Conservation (phyloP, 2,113 vertebrate genomes). For the Siniperca knerii region DNA sequence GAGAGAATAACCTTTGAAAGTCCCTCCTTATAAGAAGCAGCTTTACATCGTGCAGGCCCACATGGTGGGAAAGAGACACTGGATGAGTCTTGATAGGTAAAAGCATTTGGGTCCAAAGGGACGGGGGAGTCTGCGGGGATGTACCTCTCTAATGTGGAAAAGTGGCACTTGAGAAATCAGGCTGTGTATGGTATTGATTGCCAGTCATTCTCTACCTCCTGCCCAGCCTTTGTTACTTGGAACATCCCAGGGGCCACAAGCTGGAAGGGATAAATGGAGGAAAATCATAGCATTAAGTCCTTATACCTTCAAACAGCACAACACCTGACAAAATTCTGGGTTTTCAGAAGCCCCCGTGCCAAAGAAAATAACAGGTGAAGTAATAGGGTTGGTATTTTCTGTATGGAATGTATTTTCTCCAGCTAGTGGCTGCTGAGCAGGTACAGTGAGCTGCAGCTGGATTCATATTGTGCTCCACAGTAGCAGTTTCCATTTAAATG, state of each 20-base stretch:
- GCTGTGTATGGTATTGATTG: conserved; percentile 62
- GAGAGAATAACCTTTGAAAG: conserved; percentile 49
- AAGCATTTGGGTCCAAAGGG: conserved; percentile 42
- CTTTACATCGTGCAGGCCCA: conserved; percentile 1
- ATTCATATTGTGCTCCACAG: too few species aligned
- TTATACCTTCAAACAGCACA: conserved; percentile 13
- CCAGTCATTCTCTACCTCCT: conserved; percentile 47
- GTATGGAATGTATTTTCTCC: neutral
- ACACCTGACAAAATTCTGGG: conserved; percentile 7
- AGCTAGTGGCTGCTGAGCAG: neutral
- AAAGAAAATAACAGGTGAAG: conserved; percentile 19
- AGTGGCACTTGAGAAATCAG: conserved; percentile 62
- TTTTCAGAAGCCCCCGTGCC: neutral
- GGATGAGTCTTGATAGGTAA: conserved; percentile 48
- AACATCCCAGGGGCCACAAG: conserved; percentile 39
- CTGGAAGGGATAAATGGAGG: conserved; percentile 37
- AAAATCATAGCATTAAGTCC: conserved; percentile 36
- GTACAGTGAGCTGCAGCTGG: neutral
- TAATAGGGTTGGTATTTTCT: neutral
- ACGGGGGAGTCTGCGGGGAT: conserved; percentile 23
- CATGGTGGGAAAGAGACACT: conserved; percentile 32
- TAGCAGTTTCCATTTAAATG: conserved; percentile 6
- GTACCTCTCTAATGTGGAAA: conserved; percentile 59
- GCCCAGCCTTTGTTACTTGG: conserved; percentile 33
- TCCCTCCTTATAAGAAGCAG: conserved; percentile 22